These are phyloP conservation scores for Druon quercuslanigerum DNA, from an alignment of 1,140 invertebrate species.

Conservation along the genomic window DNA sequence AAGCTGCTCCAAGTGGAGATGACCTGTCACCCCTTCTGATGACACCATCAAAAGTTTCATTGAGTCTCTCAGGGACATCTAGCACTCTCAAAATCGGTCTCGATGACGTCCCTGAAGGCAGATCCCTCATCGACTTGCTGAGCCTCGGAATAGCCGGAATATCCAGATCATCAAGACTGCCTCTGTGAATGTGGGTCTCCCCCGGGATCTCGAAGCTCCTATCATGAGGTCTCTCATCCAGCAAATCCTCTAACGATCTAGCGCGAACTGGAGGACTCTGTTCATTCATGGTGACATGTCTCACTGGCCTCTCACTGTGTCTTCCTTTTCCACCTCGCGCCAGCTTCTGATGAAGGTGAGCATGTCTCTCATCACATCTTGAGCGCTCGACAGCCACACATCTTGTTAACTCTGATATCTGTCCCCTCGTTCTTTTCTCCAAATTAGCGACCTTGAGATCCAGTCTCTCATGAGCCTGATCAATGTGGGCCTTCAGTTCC, in stretches of 20 bases:
- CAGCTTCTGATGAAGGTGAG: slow-evolving; percentile 83
- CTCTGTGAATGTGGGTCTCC: slow-evolving; percentile 58
- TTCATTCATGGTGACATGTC: slow-evolving; percentile 55
- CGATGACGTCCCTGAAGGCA: slow-evolving; percentile 54
- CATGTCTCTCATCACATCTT: slow-evolving; percentile 80
- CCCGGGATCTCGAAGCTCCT: slow-evolving; percentile 62
- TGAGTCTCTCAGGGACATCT: slow-evolving; percentile 56
- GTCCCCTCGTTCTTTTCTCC: slow-evolving; percentile 85
- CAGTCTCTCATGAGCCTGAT: slow-evolving; percentile 86
- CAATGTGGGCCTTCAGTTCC: slow-evolving; percentile 89
- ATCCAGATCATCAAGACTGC: slow-evolving; percentile 78
- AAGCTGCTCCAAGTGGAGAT: slow-evolving; percentile 54
- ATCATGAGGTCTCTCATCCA: slow-evolving; percentile 70
- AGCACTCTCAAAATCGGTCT: slow-evolving; percentile 55
- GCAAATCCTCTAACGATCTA: slow-evolving; percentile 65
- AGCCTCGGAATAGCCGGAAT: slow-evolving; percentile 72
- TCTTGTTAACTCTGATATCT: slow-evolving; percentile 83
- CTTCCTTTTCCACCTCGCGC: slow-evolving; percentile 78
- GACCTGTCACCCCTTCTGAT: slow-evolving; percentile 54
- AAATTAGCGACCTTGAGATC: slow-evolving; percentile 88
- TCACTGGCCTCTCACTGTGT: slow-evolving; percentile 77
- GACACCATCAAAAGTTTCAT: slow-evolving; percentile 65
- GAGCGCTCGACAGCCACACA: slow-evolving; percentile 80
- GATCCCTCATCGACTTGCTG: slow-evolving; percentile 63
- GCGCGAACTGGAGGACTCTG: slow-evolving; percentile 53